Evolutionary conservation across 2,797 vertebrate genomes (phyloP), one percentile per base, ranked within the genome.

Genomic region (Halcyon badia): DNA sequence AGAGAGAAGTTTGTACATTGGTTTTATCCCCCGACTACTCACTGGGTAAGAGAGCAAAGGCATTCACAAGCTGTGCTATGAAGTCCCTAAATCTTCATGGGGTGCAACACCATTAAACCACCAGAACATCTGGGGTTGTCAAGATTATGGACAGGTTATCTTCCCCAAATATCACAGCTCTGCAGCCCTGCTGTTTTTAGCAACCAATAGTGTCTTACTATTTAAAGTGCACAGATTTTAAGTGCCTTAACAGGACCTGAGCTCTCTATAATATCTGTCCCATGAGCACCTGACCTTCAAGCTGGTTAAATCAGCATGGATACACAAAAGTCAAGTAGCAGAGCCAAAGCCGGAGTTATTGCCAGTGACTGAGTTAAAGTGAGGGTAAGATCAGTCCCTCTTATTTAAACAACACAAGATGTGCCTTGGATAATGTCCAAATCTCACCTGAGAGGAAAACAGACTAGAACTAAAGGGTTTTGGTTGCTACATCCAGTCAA

Each of bases 1-100:
- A 24, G 54, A 62, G 41, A 9, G 11, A n/a, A 13, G 51, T 15
- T 8, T 31, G n/a, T 2, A 2, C 20, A 65, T 6, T 1, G 0
- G 19, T 48, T 49, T 78, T 37, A 19, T n/a, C 0, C 0, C 12
- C 44, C 2, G 11, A 11, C 62, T 57, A 30, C 51, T 66, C 30
- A 10, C 9, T 5, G 11, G 6, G 1, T 22, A 4, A 13, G 66
- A 57, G 8, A 72, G 1, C 26, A 69, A 71, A 73, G 5, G 10
- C 41, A 14, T 22, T 35, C 78, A 25, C 9, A 35, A 44, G 7
- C n/a, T 22, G 1, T 0, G 0, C 35, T 33, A 15, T 11, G 37
- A 46, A 79, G 30, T 65, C 22, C 28, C 31, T 24, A 5, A 26
- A 15, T 19, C 70, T 72, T 33, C 41, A 1, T 4, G 16, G 78